Evolutionary conservation across 2,113 vertebrate genomes (phyloP), one percentile per base, ranked within the genome.

Genomic region (Entosphenus tridentatus): DNA sequence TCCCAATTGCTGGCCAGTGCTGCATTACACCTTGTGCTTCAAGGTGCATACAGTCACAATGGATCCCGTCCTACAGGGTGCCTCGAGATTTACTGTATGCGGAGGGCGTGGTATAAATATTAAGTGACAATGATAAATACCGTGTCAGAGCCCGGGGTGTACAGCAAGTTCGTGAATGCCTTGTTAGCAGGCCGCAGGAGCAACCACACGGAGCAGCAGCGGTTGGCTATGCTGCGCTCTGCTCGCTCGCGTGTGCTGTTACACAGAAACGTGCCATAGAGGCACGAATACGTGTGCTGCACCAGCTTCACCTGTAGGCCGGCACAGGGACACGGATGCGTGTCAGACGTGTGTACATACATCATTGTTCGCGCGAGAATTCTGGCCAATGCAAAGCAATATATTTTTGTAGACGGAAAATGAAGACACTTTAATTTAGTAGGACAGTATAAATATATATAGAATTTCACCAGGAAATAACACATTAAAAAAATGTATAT

Each of bases 121-220:
- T 16, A 21, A 21, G 62, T 65, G n/a, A 21, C n/a, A 65, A 16
- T 65, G n/a, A n/a, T 16, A 16, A n/a, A 16, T 21, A 95, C 93
- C 87, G 87, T 82, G 71, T 98, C 93, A 1, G 85, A 86, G 18
- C 85, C 81, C 0, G 92, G 85, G 76, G 90, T 88, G 57, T 97
- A 98, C 73, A 98, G 88, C 70, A 97, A 88, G 75, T 98, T 98
- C 77, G 96, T 90, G 74, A 98, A 97, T 80, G 93, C 96, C 81
- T 96, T 96, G 78, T 96, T 98, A 77, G 89, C 89, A 0, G 83
- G 81, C 72, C 93, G 82, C 14, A 98, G 83, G 67, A 98, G 84
- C 12, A 92, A 95, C 93, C 93, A 98, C 55, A 90, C 85, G 0
- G 93, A 98, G 78, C 93, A 98, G 18, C 88, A 88, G 68, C 88